Percentiles rank a stretch among this genome's conserved stretches.
These are phyloP conservation scores for Perccottus glenii DNA, from an alignment of 2,113 vertebrate species.

Conservation along the genomic window DNA sequence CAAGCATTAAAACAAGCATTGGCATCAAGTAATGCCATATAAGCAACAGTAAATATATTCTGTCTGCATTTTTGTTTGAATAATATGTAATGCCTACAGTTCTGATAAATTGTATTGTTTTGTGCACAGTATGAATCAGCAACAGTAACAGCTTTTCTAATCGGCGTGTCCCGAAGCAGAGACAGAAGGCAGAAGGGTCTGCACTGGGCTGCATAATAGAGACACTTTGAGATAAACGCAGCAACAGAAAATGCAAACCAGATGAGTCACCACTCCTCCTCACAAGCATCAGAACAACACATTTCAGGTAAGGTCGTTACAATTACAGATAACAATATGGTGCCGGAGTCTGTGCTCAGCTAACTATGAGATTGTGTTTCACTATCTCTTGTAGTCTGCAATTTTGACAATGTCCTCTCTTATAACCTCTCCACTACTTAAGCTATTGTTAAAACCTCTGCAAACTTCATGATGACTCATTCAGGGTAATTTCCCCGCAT, in stretches of 20 bases:
- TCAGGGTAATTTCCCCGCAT: conserved; percentile 22
- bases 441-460: conserved; percentile 32
- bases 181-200: conserved; percentile 45
- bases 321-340: conserved; percentile 70
- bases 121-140: conserved; percentile 47
- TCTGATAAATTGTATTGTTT: conserved; percentile 5
- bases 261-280: conserved; percentile 72
- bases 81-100: not conserved
- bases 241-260: conserved; percentile 70
- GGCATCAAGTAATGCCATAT: not conserved
- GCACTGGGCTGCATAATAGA: conserved; percentile 56
- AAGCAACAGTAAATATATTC: not conserved
- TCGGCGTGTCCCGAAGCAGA: conserved; percentile 37
- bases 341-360: conserved; percentile 27
- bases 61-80: not conserved
- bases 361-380: conserved; percentile 43
- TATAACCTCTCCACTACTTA: conserved; percentile 27
- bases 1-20: not conserved
- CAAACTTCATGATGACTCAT: conserved; percentile 29
- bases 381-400: conserved; percentile 43
- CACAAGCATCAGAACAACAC: conserved; percentile 60
- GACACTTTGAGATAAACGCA: conserved; percentile 66
- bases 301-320: conserved; percentile 71
- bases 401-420: conserved; percentile 27
- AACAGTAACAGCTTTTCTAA: conserved; percentile 48